These are phyloP conservation scores for Scomber japonicus DNA, from an alignment of 2,113 vertebrate species.

Conservation along the genomic window DNA sequence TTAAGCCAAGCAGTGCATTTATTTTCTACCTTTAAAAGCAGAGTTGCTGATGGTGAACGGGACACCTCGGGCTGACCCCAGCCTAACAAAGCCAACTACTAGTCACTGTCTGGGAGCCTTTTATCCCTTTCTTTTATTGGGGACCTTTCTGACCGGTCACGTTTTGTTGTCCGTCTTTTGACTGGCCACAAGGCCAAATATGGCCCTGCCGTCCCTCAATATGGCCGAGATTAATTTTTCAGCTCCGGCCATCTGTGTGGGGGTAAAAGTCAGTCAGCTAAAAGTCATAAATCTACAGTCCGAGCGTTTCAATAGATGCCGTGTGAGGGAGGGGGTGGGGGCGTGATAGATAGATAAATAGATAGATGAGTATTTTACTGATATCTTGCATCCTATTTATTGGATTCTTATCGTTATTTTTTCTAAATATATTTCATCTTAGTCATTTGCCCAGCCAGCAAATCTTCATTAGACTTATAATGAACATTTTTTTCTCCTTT, in stretches of 20 bases:
- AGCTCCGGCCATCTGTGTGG: constrained; percentile 77
- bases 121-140: constrained; percentile 71
- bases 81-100: constrained; percentile 81
- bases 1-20: constrained; percentile 35
- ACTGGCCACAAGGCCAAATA: constrained; percentile 81
- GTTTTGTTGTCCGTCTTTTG: constrained; percentile 78
- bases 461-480: constrained; percentile 67
- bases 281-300: constrained; percentile 80
- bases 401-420: constrained; percentile 19
- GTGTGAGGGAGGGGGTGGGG: constrained; percentile 21
- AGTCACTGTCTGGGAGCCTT: constrained; percentile 82
- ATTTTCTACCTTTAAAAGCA: constrained; percentile 15
- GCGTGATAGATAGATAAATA: constrained; percentile 42
- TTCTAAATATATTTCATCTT: constrained; percentile 42
- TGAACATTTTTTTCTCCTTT: constrained; percentile 45
- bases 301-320: constrained; percentile 59
- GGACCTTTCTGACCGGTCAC: constrained; percentile 59
- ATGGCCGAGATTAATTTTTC: constrained; percentile 81
- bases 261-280: constrained; percentile 65
- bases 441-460: constrained; percentile 27
- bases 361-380: constrained; percentile 49
- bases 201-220: constrained; percentile 70
- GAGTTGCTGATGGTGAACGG: constrained; percentile 49
- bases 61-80: constrained; percentile 77
- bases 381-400: background rate